Percentiles rank a stretch among this genome's conserved stretches.
These are phyloP conservation scores for Ophonus ardosiacus DNA, from an alignment of 2,888 invertebrate species.

Conservation along the genomic window DNA sequence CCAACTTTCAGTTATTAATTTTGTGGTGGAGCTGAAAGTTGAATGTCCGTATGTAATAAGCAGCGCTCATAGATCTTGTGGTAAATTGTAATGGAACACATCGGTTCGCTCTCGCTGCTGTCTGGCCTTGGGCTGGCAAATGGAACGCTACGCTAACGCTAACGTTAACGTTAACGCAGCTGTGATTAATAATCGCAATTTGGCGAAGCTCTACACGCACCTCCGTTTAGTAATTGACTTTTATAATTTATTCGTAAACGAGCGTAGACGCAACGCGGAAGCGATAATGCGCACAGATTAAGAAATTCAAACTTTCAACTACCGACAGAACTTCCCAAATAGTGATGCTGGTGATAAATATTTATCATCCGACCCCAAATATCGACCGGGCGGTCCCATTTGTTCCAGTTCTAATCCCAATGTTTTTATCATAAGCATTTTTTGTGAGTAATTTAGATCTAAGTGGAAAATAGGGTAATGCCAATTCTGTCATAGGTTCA, in stretches of 20 bases:
- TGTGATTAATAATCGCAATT: slow-evolving; percentile 47
- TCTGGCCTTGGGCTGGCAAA: background rate
- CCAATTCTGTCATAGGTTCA: no score
- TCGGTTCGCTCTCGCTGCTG: slow-evolving; percentile 6
- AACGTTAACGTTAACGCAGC: background rate
- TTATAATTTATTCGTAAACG: slow-evolving; percentile 53
- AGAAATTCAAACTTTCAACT: slow-evolving; percentile 49
- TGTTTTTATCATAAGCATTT: background rate
- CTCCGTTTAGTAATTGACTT: slow-evolving; percentile 57
- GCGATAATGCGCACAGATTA: slow-evolving; percentile 54
- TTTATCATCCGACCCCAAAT: slow-evolving; percentile 9
- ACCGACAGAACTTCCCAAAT: slow-evolving; percentile 35
- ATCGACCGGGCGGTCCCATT: slow-evolving; percentile 1
- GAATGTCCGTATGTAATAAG: slow-evolving; percentile 16
- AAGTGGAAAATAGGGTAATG: background rate
- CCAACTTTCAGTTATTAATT: no score
- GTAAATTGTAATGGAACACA: slow-evolving; percentile 9
- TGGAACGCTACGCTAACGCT: background rate
- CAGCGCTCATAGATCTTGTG: slow-evolving; percentile 21
- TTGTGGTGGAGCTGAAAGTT: background rate
- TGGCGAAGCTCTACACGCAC: slow-evolving; percentile 37
- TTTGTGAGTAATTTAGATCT: background rate
- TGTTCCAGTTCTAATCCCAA: background rate
- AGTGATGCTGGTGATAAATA: slow-evolving; percentile 29
- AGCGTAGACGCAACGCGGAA: slow-evolving; percentile 25